Base-by-base conservation (phyloP, 2,113 vertebrate genomes). In the Tragelaphus strepsiceros region DNA sequence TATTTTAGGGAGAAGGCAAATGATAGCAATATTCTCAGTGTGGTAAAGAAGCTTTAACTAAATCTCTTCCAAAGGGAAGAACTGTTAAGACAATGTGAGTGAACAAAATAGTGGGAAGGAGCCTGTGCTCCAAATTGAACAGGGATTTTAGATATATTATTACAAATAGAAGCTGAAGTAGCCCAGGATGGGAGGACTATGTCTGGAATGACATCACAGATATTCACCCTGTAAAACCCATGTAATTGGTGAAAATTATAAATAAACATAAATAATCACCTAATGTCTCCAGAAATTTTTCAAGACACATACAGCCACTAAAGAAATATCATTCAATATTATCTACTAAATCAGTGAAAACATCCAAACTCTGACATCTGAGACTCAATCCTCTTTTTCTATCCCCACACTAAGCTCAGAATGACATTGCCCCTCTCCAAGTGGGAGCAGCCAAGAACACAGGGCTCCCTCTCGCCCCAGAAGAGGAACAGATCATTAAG, bases 311-410 rank as follows among this genome's bases (percentile, higher is more conserved):
- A 49, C 1, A 77, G 21, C 35, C 62, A 94, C 5, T 90, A 9
- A 94, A 90, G 17, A 94, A 94, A 92, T 15, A 43, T 80, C 56
- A 49, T 9, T 56, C 49, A 43, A 86, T 3, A 62, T 21, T 93
- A 46, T 39, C 30, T 95, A 92, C 7, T 92, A 88, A 78, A 78
- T 83, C 43, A 61, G 7, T 77, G 46, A 87, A 89, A 95, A 15
- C 39, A 81, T 19, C 35, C 54, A n/a, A 30, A 77, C 13, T 26
- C 14, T 56, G 61, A 12, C 16, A 28, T 39, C 28, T 81, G 78
- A 51, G 28, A 54, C 5, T 58, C n/a, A 32, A 1, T 8, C 6
- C 4, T 71, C 14, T 71, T 24, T 14, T 39, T 78, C 16, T 39
- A 19, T 13, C 10, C 16, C n/a, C 13, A 83, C 8, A 32, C 8